These are phyloP conservation scores for Hanleya hanleyi DNA, from an alignment of 2,888 invertebrate genomes.

Conservation along the genomic window DNA sequence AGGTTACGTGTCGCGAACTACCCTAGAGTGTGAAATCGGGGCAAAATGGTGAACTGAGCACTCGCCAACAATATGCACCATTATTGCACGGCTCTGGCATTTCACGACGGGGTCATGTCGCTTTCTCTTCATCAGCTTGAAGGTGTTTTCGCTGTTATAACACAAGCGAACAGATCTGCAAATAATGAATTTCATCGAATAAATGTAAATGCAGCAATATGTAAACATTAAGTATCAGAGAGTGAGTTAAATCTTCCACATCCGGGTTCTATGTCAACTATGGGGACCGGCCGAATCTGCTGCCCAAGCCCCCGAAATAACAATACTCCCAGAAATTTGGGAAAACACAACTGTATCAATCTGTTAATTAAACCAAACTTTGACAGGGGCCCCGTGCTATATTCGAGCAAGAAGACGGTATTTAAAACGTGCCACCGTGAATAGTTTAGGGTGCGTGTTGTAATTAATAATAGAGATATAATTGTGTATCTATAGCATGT, in stretches of 20 bases:
- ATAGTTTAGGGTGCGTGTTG: neutral
- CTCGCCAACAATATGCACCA: too few relatives aligned
- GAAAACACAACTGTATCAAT: slow-evolving; percentile 5
- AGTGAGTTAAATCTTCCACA: neutral
- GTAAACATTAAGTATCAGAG: neutral
- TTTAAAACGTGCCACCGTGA: slow-evolving; percentile 4
- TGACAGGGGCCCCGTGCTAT: neutral
- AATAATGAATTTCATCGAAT: neutral
- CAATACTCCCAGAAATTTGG: neutral
- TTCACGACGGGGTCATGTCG: too few relatives aligned
- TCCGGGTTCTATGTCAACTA: too few relatives aligned
- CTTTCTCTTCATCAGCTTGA: neutral
- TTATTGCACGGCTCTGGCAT: too few relatives aligned
- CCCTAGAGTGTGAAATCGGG: too few relatives aligned
- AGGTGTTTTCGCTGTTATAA: neutral
- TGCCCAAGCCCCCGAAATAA: too few relatives aligned
- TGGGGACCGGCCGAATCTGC: too few relatives aligned
- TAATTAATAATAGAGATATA: slow-evolving; percentile 9
- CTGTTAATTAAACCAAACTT: neutral
- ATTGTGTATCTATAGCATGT: neutral
- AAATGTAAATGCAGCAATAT: slow-evolving; percentile 4
- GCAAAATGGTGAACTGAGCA: too few relatives aligned
- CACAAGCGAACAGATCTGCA: slow-evolving; percentile 5
- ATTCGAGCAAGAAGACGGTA: neutral
- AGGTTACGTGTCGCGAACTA: too few relatives aligned